These are phyloP conservation scores for Rhagoletis pomonella DNA, from an alignment of 1,140 invertebrate genomes.

Conservation along the genomic window DNA sequence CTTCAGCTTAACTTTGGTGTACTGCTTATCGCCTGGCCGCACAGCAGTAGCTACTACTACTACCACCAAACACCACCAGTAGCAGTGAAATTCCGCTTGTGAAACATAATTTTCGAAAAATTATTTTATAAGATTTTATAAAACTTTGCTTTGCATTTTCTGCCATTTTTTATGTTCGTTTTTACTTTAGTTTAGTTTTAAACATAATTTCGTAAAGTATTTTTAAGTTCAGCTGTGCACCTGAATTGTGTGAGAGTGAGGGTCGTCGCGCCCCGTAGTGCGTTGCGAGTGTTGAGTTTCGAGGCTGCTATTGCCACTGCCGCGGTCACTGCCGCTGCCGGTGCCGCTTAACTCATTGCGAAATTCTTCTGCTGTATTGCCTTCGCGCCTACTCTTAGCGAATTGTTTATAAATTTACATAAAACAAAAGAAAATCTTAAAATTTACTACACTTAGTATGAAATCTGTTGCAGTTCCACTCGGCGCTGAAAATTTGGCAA, in stretches of 20 bases:
- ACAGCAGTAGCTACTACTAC: neutral
- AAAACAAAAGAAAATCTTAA: conserved; percentile 27
- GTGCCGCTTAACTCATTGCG: neutral
- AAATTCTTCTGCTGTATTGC: neutral
- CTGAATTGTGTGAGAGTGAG: neutral
- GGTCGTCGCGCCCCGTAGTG: neutral
- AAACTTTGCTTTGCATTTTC: conserved; percentile 35
- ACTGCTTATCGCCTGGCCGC: neutral
- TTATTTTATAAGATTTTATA: conserved; percentile 53
- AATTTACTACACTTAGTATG: conserved; percentile 22
- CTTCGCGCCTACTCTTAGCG: conserved; percentile 12
- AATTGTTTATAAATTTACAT: conserved; percentile 39
- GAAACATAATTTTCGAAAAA: conserved; percentile 51
- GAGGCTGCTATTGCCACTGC: neutral
- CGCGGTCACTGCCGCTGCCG: neutral
- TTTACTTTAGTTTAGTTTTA: conserved; percentile 33
- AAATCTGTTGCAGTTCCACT: neutral
- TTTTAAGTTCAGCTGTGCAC: conserved; percentile 38
- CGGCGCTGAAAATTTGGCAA: neutral
- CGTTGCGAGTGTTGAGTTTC: neutral
- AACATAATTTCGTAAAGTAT: conserved; percentile 51
- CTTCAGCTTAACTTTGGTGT: neutral
- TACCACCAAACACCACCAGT: neutral
- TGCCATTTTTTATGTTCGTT: neutral
- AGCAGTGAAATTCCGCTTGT: conserved; percentile 20